Evolutionary conservation across 1,140 invertebrate genomes (phyloP).

Genomic region (Heliothis subflexa): DNA sequence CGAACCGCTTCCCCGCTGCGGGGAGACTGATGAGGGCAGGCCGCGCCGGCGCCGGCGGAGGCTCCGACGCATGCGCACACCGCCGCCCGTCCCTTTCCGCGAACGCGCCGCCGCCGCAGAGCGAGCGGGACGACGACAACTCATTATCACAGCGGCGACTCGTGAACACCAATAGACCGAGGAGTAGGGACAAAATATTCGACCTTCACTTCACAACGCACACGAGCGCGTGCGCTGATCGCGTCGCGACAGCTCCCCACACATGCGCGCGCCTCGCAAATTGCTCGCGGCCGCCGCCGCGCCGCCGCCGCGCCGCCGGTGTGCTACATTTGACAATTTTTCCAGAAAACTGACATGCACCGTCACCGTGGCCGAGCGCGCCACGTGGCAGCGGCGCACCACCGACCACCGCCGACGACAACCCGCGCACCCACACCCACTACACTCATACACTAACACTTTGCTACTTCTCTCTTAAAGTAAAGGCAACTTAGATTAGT

Average conservation of each 20-base stretch:
- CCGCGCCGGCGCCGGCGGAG: constrained; percentile 81
- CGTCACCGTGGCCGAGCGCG: constrained; percentile 73
- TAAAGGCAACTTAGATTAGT: not conserved
- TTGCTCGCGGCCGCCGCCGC: constrained; percentile 71
- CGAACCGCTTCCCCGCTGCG: constrained; percentile 82
- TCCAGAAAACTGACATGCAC: constrained; percentile 84
- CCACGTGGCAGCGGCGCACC: constrained; percentile 65
- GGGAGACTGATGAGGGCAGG: constrained; percentile 84
- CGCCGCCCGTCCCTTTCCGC: constrained; percentile 70
- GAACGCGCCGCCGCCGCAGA: constrained; percentile 47
- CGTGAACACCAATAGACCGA: constrained; percentile 85
- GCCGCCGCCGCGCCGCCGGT: constrained; percentile 65
- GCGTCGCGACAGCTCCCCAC: constrained; percentile 69
- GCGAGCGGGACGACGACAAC: constrained; percentile 75
- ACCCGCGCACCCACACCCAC: constrained; percentile 9
- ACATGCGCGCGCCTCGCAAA: constrained; percentile 73
- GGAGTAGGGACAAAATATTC: constrained; percentile 85
- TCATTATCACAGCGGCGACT: constrained; percentile 82
- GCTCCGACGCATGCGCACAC: constrained; percentile 78
- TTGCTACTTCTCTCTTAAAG: too few species aligned
- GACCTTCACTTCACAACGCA: constrained; percentile 85
- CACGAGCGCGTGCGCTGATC: constrained; percentile 62
- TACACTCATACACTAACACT: not conserved
- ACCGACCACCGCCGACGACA: constrained; percentile 29
- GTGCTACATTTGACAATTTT: constrained; percentile 85